Evolutionary conservation across 2,797 vertebrate species (phyloP), one percentile per base, ranked within the genome.

Genomic region (Spondyliosoma cantharus): DNA sequence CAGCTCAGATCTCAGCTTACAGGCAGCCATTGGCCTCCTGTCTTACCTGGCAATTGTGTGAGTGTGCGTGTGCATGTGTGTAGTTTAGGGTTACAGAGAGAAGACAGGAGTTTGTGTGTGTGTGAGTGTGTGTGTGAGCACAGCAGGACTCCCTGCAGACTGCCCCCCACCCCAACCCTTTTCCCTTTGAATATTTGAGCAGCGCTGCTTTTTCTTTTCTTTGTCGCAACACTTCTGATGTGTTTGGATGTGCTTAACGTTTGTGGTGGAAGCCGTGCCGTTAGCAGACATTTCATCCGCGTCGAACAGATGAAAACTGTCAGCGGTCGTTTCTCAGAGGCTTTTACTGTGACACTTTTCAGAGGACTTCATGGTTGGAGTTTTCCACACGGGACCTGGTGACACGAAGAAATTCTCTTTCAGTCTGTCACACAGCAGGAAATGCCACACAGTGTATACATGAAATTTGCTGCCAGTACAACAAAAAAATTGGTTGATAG

Each of bases 61-160:
- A 11, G 45, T 50, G 45, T 14, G 72, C 83, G 78, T 37, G 32
- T 37, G 32, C 32, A 58, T 69, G 74, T 69, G 57, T 58, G 15
- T 16, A 42, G 93, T 89, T 77, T 95, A 83, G 53, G 80, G 88
- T 95, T 94, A 93, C 93, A 81, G 76, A 82, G 42, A 80, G 80
- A 74, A 58, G 86, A 91, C 92, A 91, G 90, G 92, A 92, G 64
- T 53, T 90, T 20, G 61, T 86, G 78, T 56, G 58, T 62, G 84
- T 8, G 73, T 86, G 79, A 50, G 60, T 67, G 73, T 86, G 78
- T 54, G 54, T 58, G 78, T 67, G 89, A 74, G 64, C 76, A 71
- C 77, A 65, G 84, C 80, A 90, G 81, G 87, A 85, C 86, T 83
- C 88, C 89, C 87, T 68, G 84, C 58, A 52, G 81, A 84, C 71